These are phyloP conservation scores for Phengaris alcon DNA, from an alignment of 2,888 invertebrate species.

Conservation along the genomic window DNA sequence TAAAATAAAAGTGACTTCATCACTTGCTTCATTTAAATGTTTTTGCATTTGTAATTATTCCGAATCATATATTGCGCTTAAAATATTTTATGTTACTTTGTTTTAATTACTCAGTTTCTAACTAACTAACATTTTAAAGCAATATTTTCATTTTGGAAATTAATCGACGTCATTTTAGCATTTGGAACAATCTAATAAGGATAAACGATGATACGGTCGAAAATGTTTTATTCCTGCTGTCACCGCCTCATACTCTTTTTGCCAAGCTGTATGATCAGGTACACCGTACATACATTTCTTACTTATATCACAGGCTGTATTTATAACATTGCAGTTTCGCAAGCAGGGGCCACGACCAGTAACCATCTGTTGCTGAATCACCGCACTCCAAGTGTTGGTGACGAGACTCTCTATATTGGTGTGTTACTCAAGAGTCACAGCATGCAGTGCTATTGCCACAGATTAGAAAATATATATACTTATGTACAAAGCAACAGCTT, in stretches of 20 bases:
- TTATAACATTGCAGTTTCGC: conserved; percentile 48
- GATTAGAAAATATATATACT: no score
- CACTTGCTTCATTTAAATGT: conserved; percentile 7
- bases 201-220: no score
- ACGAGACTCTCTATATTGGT: conserved; percentile 24
- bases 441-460: background rate
- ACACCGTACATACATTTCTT: no score
- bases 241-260: no score
- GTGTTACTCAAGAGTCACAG: background rate
- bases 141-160: background rate
- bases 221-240: no score
- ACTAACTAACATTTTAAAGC: background rate
- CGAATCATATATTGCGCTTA: conserved; percentile 48
- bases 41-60: conserved; percentile 30
- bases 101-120: background rate
- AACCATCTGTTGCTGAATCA: conserved; percentile 5
- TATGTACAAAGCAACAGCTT: no score
- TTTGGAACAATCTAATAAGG: background rate
- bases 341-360: background rate
- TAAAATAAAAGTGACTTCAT: conserved; percentile 24
- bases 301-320: conserved; percentile 49
- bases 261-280: no score
- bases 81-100: background rate
- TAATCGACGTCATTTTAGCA: background rate
- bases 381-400: background rate